These are phyloP conservation scores for Amyelois transitella DNA, from an alignment of 1,140 invertebrate genomes.

Conservation along the genomic window DNA sequence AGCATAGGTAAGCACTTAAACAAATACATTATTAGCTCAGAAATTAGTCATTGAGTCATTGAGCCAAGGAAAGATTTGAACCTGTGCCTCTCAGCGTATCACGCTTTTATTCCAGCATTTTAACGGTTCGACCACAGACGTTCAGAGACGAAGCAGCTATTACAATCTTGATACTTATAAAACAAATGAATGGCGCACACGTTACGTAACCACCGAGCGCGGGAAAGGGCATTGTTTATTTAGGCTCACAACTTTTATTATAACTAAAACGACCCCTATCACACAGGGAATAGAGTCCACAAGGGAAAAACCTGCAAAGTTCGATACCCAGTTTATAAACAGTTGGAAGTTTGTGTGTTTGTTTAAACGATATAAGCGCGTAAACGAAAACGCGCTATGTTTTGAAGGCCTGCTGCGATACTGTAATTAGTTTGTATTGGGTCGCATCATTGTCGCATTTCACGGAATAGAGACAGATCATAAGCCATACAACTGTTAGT, in stretches of 20 bases:
- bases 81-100: too few relatives aligned
- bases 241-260: background rate
- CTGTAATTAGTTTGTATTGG: background rate
- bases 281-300: background rate
- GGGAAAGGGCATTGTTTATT: background rate
- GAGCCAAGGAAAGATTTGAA: too few relatives aligned
- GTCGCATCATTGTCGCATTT: too few relatives aligned
- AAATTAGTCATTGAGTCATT: too few relatives aligned
- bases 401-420: background rate
- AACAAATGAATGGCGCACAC: background rate
- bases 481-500: too few relatives aligned
- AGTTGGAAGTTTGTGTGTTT: slow-evolving; percentile 1
- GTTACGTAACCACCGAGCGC: background rate
- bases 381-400: background rate
- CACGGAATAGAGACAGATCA: too few relatives aligned
- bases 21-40: too few relatives aligned
- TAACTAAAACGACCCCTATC: background rate
- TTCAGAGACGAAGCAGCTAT: too few relatives aligned
- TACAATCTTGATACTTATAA: background rate
- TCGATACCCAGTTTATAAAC: slow-evolving; percentile 2
- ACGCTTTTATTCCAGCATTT: too few relatives aligned
- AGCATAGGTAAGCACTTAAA: background rate
- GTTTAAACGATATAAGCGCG: slow-evolving; percentile 1
- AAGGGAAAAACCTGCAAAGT: background rate
- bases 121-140: too few relatives aligned